phyloP scores from a whole-genome alignment of 2,888 invertebrate genomes.

The Masnerella sp. region DNA sequence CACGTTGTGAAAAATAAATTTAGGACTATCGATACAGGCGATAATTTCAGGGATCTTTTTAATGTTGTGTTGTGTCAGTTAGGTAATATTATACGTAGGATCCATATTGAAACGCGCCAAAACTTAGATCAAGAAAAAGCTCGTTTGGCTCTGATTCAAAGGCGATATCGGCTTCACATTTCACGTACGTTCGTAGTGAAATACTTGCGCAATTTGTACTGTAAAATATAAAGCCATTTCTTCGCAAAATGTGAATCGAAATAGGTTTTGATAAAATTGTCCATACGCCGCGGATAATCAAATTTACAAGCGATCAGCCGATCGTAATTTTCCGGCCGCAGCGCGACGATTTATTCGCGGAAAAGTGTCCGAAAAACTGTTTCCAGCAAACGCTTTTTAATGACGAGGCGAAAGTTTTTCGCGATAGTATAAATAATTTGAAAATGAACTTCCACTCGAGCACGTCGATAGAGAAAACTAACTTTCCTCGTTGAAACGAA shows the following conservation, averaged over 20 bases:
- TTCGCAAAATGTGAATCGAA: conserved; percentile 28
- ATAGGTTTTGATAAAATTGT: conserved; percentile 33
- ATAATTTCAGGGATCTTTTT: conserved; percentile 15
- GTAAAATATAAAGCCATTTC: conserved; percentile 43
- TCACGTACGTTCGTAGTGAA: conserved; percentile 40
- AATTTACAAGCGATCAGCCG: no score
- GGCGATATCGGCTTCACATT: conserved; percentile 53
- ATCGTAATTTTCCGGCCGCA: no score
- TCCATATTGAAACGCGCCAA: conserved; percentile 53
- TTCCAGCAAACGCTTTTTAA: no score
- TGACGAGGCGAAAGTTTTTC: no score
- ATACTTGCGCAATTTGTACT: conserved; percentile 48
- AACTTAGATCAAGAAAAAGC: conserved; percentile 51
- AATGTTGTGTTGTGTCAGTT: conserved; percentile 27
- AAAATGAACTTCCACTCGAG: no score
- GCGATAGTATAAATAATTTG: no score
- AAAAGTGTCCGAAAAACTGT: neutral
- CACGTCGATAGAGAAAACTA: no score
- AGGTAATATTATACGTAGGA: conserved; percentile 48
- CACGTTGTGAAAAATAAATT: conserved; percentile 4
- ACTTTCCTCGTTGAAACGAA: no score
- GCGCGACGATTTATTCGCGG: neutral
- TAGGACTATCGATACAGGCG: conserved; percentile 7
- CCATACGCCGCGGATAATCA: conserved; percentile 14
- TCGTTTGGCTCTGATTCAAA: conserved; percentile 57